Evolutionary conservation across 2,888 invertebrate species (phyloP).

Genomic region (Lacanobia oleracea): DNA sequence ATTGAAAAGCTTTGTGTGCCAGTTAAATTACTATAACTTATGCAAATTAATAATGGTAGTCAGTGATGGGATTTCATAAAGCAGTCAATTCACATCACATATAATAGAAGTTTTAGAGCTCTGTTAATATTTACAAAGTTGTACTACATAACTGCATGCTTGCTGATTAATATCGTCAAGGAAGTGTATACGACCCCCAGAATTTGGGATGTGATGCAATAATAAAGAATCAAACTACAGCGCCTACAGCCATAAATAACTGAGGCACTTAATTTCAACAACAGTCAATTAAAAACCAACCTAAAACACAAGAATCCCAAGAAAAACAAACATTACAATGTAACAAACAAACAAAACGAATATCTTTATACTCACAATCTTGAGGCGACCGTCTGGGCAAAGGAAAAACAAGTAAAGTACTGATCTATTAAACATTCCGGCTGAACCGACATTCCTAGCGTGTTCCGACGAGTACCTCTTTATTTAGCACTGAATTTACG

Average conservation of each 20-base stretch:
- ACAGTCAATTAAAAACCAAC: conserved; percentile 34
- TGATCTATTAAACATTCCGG: conserved; percentile 79
- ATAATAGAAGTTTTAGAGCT: neutral
- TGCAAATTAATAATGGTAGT: neutral
- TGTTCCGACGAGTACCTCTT: conserved; percentile 70
- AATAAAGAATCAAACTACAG: no score
- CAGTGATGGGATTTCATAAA: neutral
- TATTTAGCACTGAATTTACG: conserved; percentile 73
- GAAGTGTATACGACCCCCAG: no score
- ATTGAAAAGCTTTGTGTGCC: neutral
- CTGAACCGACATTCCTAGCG: conserved; percentile 72
- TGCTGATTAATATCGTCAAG: neutral
- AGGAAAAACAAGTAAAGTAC: conserved; percentile 75
- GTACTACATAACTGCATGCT: neutral
- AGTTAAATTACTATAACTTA: no score
- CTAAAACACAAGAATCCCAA: neutral
- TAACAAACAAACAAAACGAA: conserved; percentile 49
- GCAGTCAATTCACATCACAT: neutral
- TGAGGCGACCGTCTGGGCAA: conserved; percentile 51
- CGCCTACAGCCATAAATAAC: neutral
- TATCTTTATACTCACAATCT: conserved; percentile 61
- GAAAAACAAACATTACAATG: conserved; percentile 47
- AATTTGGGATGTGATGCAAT: no score
- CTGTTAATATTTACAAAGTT: neutral
- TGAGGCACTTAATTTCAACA: neutral